Percentiles rank a stretch among this genome's conserved stretches.
These are phyloP conservation scores for Tribolium freemani DNA, from an alignment of 2,888 invertebrate species.

Conservation along the genomic window DNA sequence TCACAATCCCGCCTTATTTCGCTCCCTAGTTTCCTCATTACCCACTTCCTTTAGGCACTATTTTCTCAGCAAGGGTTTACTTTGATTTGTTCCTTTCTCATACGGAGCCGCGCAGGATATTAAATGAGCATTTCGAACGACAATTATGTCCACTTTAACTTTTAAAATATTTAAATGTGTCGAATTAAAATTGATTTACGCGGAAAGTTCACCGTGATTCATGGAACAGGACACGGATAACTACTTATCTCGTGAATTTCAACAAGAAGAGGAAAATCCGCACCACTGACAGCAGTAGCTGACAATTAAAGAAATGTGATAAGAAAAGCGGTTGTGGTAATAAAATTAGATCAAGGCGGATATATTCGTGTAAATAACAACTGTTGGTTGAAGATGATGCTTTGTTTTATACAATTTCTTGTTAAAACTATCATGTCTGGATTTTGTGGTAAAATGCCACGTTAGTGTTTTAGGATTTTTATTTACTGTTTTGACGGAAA, in stretches of 20 bases:
- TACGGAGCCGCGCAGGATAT: constrained; percentile 56
- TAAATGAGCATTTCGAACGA: constrained; percentile 55
- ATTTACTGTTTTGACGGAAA: too few relatives aligned
- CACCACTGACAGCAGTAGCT: neutral
- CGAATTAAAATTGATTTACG: constrained; percentile 29
- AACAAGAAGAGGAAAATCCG: constrained; percentile 2
- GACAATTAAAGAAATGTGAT: neutral
- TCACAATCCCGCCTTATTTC: constrained; percentile 54
- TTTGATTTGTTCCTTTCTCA: constrained; percentile 64
- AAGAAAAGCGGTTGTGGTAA: neutral
- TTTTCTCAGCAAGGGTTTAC: constrained; percentile 65
- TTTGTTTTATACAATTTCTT: neutral
- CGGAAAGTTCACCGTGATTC: constrained; percentile 28
- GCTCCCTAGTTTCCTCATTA: constrained; percentile 65
- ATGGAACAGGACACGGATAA: constrained; percentile 14
- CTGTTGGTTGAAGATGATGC: neutral
- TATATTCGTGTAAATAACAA: neutral
- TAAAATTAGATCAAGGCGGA: neutral
- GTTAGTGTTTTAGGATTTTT: too few relatives aligned
- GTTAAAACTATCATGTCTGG: neutral
- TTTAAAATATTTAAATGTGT: constrained; percentile 25
- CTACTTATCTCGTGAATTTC: neutral
- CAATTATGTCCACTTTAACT: constrained; percentile 39
- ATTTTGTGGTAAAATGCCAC: too few relatives aligned
- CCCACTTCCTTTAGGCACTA: constrained; percentile 63